Evolutionary conservation across 2,888 invertebrate species (phyloP).

Genomic region (Pandemis corylana): DNA sequence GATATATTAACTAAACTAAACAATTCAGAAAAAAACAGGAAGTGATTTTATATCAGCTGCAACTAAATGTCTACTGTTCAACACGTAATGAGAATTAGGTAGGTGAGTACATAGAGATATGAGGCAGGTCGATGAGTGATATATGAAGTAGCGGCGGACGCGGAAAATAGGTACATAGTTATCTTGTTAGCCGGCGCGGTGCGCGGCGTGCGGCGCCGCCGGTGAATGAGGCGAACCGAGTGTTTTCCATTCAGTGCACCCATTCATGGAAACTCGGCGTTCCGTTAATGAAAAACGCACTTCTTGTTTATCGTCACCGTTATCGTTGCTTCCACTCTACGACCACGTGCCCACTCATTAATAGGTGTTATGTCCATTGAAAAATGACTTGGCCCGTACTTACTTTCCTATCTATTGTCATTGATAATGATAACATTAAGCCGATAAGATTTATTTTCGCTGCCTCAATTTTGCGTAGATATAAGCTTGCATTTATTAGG

Average conservation of each 20-base stretch:
- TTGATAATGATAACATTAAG: constrained; percentile 35
- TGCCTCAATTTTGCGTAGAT: constrained; percentile 7
- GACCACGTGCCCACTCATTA: constrained; percentile 58
- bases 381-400: constrained; percentile 48
- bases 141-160: constrained; percentile 44
- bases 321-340: constrained; percentile 59
- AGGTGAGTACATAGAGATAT: constrained; percentile 19
- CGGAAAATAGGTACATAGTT: constrained; percentile 14
- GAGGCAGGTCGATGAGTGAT: constrained; percentile 47
- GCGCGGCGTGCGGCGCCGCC: constrained; percentile 50
- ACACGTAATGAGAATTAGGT: background rate
- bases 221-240: constrained; percentile 74
- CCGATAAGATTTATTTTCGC: constrained; percentile 15
- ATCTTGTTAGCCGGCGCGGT: constrained; percentile 31
- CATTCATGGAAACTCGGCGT: constrained; percentile 82
- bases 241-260: constrained; percentile 79
- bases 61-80: background rate
- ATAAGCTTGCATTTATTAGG: background rate
- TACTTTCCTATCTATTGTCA: constrained; percentile 42
- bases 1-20: background rate
- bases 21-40: background rate
- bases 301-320: constrained; percentile 68
- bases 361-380: constrained; percentile 66
- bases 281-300: constrained; percentile 80
- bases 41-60: background rate